Evolutionary conservation across 2,113 vertebrate species (phyloP), one percentile per base, ranked within the genome.

Genomic region (Colistium nudipinnis): DNA sequence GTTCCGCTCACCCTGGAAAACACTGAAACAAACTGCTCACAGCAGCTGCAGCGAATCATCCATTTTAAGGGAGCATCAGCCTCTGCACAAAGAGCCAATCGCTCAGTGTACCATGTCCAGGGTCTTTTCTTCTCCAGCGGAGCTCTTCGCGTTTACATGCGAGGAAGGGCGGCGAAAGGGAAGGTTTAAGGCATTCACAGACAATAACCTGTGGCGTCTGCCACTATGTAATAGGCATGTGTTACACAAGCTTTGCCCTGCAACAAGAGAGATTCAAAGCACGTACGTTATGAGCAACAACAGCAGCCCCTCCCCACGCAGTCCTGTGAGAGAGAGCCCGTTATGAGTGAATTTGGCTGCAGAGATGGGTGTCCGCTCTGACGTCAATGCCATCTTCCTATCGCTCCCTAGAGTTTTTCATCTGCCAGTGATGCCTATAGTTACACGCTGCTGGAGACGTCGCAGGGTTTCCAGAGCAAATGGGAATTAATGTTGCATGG

Each of bases 351-450:
- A 62, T 88, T 76, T 61, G 85, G 88, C 87, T 87, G 87, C 86
- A 80, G 85, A 78, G 80, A 86, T 76, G 88, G 89, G 89, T 84
- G 87, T 90, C 87, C 74, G 84, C 82, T 75, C 69, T 91, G 89
- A 91, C 90, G 88, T 92, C 88, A 89, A 78, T 74, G 64, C 78
- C 70, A 27, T 82, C 76, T 68, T 51, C 36, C 61, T 16, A 44
- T 80, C 75, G 54, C 61, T 51, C 72, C n/a, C 61, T 61, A 33
- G 62, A 20, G 22, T 47, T 65, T 64, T 68, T 81, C 53, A 60
- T 76, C 44, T 61, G 73, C 68, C 24, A 10, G 63, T 25, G 63
- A 74, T 78, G 68, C 71, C 38, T 49, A 56, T 81, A 80, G 68
- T 82, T 67, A 35, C 17, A 41, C 7, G 30, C 60, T 28, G 53